Conservation (phyloP, 2,113 vertebrate species). For the Poeciliopsis retropinna region DNA sequence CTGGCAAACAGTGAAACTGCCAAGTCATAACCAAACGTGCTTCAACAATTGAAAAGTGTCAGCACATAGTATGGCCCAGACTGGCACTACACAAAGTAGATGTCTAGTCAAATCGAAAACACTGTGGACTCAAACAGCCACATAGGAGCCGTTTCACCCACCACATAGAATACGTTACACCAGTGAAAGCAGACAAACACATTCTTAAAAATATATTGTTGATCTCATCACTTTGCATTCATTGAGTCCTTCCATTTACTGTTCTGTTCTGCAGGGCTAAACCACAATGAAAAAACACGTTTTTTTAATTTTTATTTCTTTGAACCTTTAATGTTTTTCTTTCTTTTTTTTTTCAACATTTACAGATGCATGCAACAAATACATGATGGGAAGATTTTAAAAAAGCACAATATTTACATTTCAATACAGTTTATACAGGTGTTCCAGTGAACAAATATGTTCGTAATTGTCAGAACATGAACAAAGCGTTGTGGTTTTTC, state of each 20-base stretch:
- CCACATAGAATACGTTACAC: constrained; percentile 60
- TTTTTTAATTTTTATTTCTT: neutral
- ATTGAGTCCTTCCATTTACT: neutral
- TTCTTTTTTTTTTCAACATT: neutral
- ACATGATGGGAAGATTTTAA: neutral
- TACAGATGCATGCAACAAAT: constrained; percentile 33
- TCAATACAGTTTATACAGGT: constrained; percentile 62
- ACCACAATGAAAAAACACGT: neutral
- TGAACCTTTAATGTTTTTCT: constrained; percentile 25
- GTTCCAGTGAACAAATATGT: neutral
- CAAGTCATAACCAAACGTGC: constrained; percentile 45
- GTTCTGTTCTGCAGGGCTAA: neutral
- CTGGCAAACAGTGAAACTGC: constrained; percentile 47
- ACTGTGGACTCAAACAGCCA: constrained; percentile 25
- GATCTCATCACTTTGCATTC: constrained; percentile 10
- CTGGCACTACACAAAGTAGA: constrained; percentile 1
- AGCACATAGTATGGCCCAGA: constrained; percentile 15
- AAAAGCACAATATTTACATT: constrained; percentile 58
- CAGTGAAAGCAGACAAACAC: constrained; percentile 39
- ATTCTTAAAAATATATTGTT: constrained; percentile 18
- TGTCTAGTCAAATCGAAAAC: constrained; percentile 50
- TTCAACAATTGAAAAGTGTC: neutral
- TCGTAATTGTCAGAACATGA: neutral
- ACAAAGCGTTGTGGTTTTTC: neutral
- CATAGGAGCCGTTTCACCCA: constrained; percentile 29